Evolutionary conservation across 2,797 vertebrate genomes (phyloP).

Genomic region (Anguilla pacifica): DNA sequence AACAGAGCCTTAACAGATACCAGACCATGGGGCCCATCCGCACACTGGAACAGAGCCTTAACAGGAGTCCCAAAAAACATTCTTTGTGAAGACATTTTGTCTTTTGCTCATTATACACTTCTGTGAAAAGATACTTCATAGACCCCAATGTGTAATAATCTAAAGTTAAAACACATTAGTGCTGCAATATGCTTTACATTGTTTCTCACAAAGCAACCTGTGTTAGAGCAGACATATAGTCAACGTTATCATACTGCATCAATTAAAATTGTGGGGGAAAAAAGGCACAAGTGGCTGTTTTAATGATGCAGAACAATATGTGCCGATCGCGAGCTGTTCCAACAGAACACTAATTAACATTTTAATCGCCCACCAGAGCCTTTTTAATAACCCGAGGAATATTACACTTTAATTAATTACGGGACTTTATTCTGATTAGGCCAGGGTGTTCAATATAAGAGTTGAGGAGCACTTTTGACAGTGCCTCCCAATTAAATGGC

Average conservation of each 20-base stretch:
- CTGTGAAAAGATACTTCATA: not conserved
- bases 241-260: not conserved
- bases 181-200: not conserved
- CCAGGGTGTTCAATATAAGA: conserved; percentile 56
- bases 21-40: too few species aligned
- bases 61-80: too few species aligned
- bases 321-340: conserved; percentile 60
- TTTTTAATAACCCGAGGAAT: conserved; percentile 66
- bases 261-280: not conserved
- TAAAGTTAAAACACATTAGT: not conserved
- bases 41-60: too few species aligned
- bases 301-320: conserved; percentile 55
- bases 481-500: conserved; percentile 66
- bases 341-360: conserved; percentile 72
- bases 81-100: too few species aligned
- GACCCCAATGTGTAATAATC: not conserved
- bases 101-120: too few species aligned
- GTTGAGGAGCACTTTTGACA: conserved; percentile 62
- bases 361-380: conserved; percentile 68
- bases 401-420: conserved; percentile 64
- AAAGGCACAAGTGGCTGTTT: conserved; percentile 55
- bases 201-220: not conserved
- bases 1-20: too few species aligned
- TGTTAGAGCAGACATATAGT: not conserved
- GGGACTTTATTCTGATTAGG: conserved; percentile 64